Evolutionary conservation across 2,113 vertebrate genomes (phyloP), one percentile per base, ranked within the genome.

Genomic region (Callipepla squamata): DNA sequence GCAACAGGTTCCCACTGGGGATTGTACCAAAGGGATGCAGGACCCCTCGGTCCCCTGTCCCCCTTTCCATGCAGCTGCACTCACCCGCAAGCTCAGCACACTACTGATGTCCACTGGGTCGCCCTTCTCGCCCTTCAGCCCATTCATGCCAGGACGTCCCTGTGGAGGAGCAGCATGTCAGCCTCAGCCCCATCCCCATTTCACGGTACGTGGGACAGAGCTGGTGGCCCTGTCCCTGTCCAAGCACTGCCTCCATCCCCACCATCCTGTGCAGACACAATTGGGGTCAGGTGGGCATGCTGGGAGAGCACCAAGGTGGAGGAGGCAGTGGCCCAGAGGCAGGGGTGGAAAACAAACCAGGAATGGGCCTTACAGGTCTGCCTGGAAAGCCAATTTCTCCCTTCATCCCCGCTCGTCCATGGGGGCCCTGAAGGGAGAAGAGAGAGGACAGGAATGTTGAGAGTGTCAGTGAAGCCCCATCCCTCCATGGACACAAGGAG

Each of bases 331-430:
- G 47, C 51, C 1, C 1, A 62, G 47, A 62, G 34, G 58, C 22
- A 26, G 48, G 40, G 55, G 57, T 73, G 75, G 26, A 58, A 26
- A 82, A 92, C 77, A 93, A 82, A 93, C 63, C 3, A 3, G 67
- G 45, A 89, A 63, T 16, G 9, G 53, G 72, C 97, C 98, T 98
- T 92, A 99, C 99, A 1, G 99, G 98, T 96, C 99, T 97, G 80
- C 99, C 99, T 1, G 99, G 99, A 77, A 99, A 97, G 83, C 99
- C 99, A 1, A 99, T 98, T 95, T 99, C 99, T 87, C 99, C 99
- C 76, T 99, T 99, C 63, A 95, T 92, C 32, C 99, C 99, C 3
- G 94, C 32, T 67, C 96, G 96, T 68, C 99, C 99, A 0, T 94
- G 75, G 1, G 97, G 94, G 59, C 99, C 99, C 99, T 99, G 93